Conservation (phyloP, 2,888 invertebrate species). For the Bursaphelenchus okinawaensis region DNA sequence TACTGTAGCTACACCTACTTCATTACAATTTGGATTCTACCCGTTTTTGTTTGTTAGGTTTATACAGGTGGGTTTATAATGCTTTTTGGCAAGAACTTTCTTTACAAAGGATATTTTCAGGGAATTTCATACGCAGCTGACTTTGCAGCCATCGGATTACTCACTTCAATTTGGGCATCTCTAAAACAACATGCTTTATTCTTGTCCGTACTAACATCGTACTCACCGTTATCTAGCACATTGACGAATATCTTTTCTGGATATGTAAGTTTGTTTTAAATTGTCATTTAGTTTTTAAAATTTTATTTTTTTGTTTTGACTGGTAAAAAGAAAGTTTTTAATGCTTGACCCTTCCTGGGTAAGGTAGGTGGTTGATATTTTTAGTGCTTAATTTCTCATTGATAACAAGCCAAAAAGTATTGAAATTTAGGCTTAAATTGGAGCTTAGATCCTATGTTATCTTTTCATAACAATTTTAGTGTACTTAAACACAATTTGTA, state of each 20-base stretch:
- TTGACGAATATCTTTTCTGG: conserved; percentile 6
- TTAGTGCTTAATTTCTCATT: no score
- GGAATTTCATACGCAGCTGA: conserved; percentile 40
- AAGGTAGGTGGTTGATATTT: no score
- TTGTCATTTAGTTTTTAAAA: background rate
- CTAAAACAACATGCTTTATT: conserved; percentile 9
- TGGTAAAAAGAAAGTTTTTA: no score
- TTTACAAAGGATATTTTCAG: conserved; percentile 13
- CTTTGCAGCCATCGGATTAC: conserved; percentile 40
- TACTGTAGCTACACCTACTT: conserved; percentile 13
- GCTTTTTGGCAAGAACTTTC: background rate
- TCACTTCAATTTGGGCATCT: conserved; percentile 18
- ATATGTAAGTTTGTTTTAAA: conserved; percentile 4
- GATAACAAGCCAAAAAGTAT: no score
- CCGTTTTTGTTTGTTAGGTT: conserved; percentile 12
- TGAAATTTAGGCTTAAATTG: no score
- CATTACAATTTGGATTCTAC: conserved; percentile 8
- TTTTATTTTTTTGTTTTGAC: background rate
- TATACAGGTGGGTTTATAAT: conserved; percentile 8
- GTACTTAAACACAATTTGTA: no score
- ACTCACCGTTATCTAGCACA: conserved; percentile 25
- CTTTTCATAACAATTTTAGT: no score
- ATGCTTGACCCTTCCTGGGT: no score
- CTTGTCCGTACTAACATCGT: conserved; percentile 31
- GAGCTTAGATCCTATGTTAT: no score